Evolutionary conservation across 2,797 vertebrate genomes (phyloP), one percentile per base, ranked within the genome.

Genomic region (Sebastes itinus): DNA sequence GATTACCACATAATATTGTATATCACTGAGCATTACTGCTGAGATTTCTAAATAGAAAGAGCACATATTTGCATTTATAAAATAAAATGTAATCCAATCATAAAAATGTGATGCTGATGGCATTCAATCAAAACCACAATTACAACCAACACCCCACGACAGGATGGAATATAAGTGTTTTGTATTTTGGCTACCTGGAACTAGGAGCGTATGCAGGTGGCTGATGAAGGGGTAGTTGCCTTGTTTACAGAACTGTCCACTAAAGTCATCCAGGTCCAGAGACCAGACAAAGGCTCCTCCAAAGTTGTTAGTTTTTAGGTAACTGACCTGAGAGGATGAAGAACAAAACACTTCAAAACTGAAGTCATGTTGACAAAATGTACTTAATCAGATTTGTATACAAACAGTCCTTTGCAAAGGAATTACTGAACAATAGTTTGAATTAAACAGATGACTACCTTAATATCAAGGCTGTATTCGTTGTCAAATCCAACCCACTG

Each of bases 401-500:
- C 10, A 56, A 22, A 6, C 5, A 54, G 2, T 30, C 0, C 12
- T 56, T 70, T 71, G 1, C 5, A 58, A 61, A 38, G 2, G 1
- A 14, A 33, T 62, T 8, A 63, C 11, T 12, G 3, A 58, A 27
- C 5, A 22, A 4, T 27, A 49, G 13, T 23, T 54, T 11, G 18
- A 55, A 58, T 59, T 16, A 28, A 28, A 59, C 14, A 28, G 25
- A 59, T 38, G 1, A 27, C 28, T 92, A 97, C 96, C 95, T 97
- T 97, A 38, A 86, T 73, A 20, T 67, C 33, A 56, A 91, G 94
- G 90, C 96, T 97, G 72, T 87, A 81, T 61, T 76, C 38, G 9
- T 94, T 89, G 89, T 97, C 97, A 76, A 93, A 97, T 35, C 96
- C 96, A 78, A 96, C 87, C 96, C 97, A 97, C 0, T 95, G 87